phyloP scores from a whole-genome alignment of 1,140 invertebrate species.

The Drosophila lacertosa region DNA sequence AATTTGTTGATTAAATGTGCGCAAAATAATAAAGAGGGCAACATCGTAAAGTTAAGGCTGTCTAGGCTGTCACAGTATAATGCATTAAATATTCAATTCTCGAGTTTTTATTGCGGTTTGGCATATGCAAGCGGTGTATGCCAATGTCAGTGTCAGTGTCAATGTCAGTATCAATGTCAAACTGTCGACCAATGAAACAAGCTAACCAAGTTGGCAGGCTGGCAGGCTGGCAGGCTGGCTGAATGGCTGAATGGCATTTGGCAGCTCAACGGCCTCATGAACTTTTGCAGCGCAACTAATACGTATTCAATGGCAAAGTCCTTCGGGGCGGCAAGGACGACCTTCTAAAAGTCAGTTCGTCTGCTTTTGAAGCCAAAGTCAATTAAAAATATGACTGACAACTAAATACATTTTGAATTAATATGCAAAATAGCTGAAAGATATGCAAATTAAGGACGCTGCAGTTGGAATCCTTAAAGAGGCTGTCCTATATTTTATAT shows the following conservation, averaged over 20 bases:
- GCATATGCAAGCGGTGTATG: conserved; percentile 50
- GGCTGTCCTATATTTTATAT: background rate
- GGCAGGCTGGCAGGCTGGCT: no score
- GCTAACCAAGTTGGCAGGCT: conserved; percentile 25
- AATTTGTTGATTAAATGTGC: conserved; percentile 43
- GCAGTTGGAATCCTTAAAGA: conserved; percentile 7
- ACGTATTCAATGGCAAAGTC: conserved; percentile 67
- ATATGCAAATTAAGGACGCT: conserved; percentile 37
- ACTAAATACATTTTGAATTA: conserved; percentile 66
- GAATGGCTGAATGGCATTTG: no score
- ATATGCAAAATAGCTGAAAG: conserved; percentile 51
- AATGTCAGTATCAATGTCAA: conserved; percentile 56
- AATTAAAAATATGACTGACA: conserved; percentile 70
- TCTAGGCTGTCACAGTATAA: conserved; percentile 7
- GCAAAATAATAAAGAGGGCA: conserved; percentile 17
- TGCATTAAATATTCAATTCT: conserved; percentile 58
- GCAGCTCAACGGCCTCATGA: conserved; percentile 66
- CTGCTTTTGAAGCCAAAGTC: conserved; percentile 53
- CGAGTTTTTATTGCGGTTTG: conserved; percentile 13
- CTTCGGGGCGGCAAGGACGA: conserved; percentile 47
- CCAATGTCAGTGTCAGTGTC: conserved; percentile 61
- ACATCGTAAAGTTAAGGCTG: background rate
- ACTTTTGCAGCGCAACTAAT: conserved; percentile 72
- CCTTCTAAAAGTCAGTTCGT: conserved; percentile 27
- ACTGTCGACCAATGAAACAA: conserved; percentile 59